Base-by-base conservation (phyloP, 2,888 invertebrate genomes). In the Caenorhabditis uteleia region DNA sequence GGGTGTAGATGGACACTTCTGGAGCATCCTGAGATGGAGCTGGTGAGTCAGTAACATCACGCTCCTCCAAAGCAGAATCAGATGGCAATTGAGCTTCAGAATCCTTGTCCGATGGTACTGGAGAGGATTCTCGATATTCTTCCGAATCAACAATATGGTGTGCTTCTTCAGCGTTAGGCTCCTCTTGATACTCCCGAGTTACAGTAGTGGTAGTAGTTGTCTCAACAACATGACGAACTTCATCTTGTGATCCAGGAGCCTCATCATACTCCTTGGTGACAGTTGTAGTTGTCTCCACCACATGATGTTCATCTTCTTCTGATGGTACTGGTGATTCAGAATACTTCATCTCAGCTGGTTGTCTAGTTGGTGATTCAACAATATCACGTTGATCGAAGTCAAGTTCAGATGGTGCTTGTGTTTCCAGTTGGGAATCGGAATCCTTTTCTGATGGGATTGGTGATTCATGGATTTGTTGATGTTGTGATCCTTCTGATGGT, bases 181-280 rank as follows among this genome's bases (percentile, higher is more conserved):
- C 36, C 25, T 59, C 49, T 8, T 49, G 20, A 16, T 38, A 50
- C 34, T 61, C 61, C 16, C 55, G 55, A 40, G 61, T 61, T 1
- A 61, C 50, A 20, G 59, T 60, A 4, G 47, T 59, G 14, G 55
- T 61, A 0, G 61, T 61, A 3, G 46, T 61, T 14, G 61, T 61
- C 38, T 56, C 57, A 3, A 27, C 38, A 8, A 62, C 18, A 39
- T 62, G 53, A 20, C 42, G 36, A 6, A 44, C 47, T 14, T 38
- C 44, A 27, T 3, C 16, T 27, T 26, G 42, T 10, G 40, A 40
- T 25, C 12, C 40, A 18, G 40, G 7, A 14, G 25, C 12, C 25
- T 46, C 46, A n/a, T 23, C 18, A 16, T 27, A 44, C 27, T 44
- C 44, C 7, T 20, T n/a, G 16, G 29, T 27, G 12, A 44, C 44